Base-by-base conservation (phyloP, 2,113 vertebrate genomes). In the Tylochromis polylepis region DNA sequence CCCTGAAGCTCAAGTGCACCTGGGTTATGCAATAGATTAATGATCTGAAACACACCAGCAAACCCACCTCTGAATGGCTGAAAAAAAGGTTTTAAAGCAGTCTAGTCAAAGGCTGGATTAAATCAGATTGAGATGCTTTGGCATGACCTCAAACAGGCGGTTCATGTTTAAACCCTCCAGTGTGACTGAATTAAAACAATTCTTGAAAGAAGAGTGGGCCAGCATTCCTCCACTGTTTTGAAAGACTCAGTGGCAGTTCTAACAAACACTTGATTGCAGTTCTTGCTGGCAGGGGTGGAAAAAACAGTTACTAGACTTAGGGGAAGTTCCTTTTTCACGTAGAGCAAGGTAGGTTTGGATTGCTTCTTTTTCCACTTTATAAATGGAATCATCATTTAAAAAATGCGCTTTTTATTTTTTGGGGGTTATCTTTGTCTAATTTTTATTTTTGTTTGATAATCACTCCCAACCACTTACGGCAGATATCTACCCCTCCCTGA, bases 1-100 rank as follows among this genome's bases (percentile, higher is more conserved):
- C 10, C 59, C 5, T 0, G 60, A 36, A 65, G 31, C 2, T 62
- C 31, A 36, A 12, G n/a, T 36, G 11, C 9, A 70, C 36, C 2
- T 67, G 31, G 20, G 34, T 3, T 65, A n/a, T 5, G 11, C 34
- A 1, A 10, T 7, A 65, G 20, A 14, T 41, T 8, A 67, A 12
- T 67, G 38, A 41, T 22, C 62, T 22, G 18, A 62, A 62, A 62
- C 31, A 62, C 18, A 0, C 3, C 20, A 67, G 62, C 11, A 67
- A 67, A 38, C 31, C 18, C 31, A 62, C 59, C 59, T 62, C 29
- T 14, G 34, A 3, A 14, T n/a, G 60, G 31, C 34, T 65, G 11
- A 38, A 31, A 38, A 38, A 29, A 20, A 9, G 38, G 10, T 41
- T 11, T 41, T 41, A 10, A 11, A 41, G 10, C 11, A 4, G 11